These are phyloP conservation scores for Tachystola acroxantha DNA, from an alignment of 2,888 invertebrate species.

Conservation along the genomic window DNA sequence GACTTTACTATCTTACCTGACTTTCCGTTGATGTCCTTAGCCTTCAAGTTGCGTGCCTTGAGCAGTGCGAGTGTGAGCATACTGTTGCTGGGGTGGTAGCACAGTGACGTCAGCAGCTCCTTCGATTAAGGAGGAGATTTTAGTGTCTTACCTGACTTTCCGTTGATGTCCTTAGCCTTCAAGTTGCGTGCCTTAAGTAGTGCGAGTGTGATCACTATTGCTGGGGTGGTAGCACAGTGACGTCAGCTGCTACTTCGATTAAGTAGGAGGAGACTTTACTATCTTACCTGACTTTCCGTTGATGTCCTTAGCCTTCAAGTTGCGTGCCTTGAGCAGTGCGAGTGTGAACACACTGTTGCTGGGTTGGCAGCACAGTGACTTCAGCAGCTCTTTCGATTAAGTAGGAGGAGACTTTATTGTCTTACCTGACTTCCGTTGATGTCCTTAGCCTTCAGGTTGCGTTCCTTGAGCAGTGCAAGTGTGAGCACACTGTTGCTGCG, in stretches of 20 bases:
- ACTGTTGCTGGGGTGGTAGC: too few species aligned
- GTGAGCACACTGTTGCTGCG: too few species aligned
- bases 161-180: constrained; percentile 97
- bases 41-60: constrained; percentile 96
- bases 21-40: constrained; percentile 97
- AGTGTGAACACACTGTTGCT: constrained; percentile 87
- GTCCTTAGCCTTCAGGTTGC: too few species aligned
- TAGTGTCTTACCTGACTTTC: constrained; percentile 86
- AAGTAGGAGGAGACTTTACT: too few species aligned
- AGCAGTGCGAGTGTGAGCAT: constrained; percentile 63
- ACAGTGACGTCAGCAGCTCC: too few species aligned
- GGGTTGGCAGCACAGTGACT: too few species aligned
- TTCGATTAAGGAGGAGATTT: not conserved
- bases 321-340: constrained; percentile 94
- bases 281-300: too few species aligned
- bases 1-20: constrained; percentile 80
- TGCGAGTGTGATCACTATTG: constrained; percentile 94
- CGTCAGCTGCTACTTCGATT: constrained; percentile 91
- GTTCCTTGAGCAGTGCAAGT: too few species aligned
- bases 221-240: constrained; percentile 97
- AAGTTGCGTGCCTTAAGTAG: constrained; percentile 95
- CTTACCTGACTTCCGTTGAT: too few species aligned
- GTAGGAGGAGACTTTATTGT: not conserved
- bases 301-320: constrained; percentile 95
- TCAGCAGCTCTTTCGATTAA: too few species aligned